phyloP scores from a whole-genome alignment of 2,113 vertebrate species.

The Mesitornis unicolor region DNA sequence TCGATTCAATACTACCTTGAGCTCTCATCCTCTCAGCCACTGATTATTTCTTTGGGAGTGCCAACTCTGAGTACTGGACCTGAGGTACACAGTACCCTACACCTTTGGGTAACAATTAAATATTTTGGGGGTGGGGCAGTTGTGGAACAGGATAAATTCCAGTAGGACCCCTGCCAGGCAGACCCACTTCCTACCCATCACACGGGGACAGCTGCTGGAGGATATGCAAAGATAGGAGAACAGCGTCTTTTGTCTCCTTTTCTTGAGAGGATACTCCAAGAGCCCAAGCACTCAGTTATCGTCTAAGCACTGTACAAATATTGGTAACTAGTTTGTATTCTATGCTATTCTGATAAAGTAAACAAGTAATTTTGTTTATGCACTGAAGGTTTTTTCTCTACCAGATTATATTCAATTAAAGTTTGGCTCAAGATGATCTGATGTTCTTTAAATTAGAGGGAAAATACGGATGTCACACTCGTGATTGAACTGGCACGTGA shows the following conservation, averaged over 20 bases:
- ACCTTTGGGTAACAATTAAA: background rate
- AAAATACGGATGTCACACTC: slow-evolving; percentile 1
- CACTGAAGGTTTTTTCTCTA: background rate
- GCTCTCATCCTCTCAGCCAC: background rate
- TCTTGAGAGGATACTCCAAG: background rate
- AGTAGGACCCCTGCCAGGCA: background rate
- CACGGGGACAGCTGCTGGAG: background rate
- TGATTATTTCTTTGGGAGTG: background rate
- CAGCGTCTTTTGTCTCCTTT: background rate
- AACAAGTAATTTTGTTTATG: slow-evolving; percentile 39
- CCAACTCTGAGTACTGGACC: background rate
- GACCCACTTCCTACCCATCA: background rate
- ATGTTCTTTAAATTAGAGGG: background rate
- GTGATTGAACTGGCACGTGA: background rate
- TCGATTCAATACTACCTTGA: background rate
- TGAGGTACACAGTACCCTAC: background rate
- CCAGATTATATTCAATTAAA: background rate
- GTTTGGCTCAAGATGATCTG: background rate
- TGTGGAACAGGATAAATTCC: background rate
- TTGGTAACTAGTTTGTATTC: slow-evolving; percentile 7
- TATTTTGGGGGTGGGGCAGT: background rate
- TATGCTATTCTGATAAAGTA: background rate
- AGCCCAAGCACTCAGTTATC: background rate
- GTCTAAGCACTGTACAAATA: background rate
- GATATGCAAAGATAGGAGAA: background rate